Base-by-base conservation (phyloP, 2,113 vertebrate genomes). In the Pica pica region DNA sequence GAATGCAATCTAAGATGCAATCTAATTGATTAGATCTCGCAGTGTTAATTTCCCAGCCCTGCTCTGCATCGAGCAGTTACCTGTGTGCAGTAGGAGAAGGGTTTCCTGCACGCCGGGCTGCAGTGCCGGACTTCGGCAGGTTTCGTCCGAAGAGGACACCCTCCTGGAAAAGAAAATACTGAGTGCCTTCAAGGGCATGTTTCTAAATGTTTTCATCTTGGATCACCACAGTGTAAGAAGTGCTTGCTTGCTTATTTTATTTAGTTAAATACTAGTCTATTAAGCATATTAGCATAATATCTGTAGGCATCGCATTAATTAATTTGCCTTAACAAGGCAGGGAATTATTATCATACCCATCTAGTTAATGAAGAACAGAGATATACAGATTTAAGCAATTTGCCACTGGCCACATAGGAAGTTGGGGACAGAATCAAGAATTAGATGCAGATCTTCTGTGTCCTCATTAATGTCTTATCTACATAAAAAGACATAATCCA, bases 51-150 rank as follows among this genome's bases (percentile, higher is more conserved):
- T 52, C 79, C 78, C 42, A 64, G n/a, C 14, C 57, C 28, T 44
- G 44, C 15, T 94, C 39, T 67, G 31, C 61, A 44, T 81, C 1
- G 13, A 44, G 44, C 44, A 82, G 95, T 98, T 98, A 99, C 99
- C 99, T 99, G 99, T 10, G 99, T 99, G 96, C 99, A 99, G 97
- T 98, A 99, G 81, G 99, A 99, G 97, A 99, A 99, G 8, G 99
- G 99, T 55, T 99, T 99, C 13, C 97, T 98, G 98, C 99, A 99
- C 7, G 98, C 98, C 1, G 99, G 99, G 90, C 98, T 98, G 97
- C 99, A 99, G 95, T 98, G 98, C 87, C 97, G 97, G 76, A 98
- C 95, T 20, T 98, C 98, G 14, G 98, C 97, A 2, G 99, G 99
- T 63, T 97, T 99, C 3, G 96, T 98, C 95, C 95, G 98, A 37